A percentile compares a stretch with the other conserved stretches of the same genome.
These are phyloP conservation scores for Agrilus planipennis DNA, from an alignment of 1,140 invertebrate species.

Conservation along the genomic window DNA sequence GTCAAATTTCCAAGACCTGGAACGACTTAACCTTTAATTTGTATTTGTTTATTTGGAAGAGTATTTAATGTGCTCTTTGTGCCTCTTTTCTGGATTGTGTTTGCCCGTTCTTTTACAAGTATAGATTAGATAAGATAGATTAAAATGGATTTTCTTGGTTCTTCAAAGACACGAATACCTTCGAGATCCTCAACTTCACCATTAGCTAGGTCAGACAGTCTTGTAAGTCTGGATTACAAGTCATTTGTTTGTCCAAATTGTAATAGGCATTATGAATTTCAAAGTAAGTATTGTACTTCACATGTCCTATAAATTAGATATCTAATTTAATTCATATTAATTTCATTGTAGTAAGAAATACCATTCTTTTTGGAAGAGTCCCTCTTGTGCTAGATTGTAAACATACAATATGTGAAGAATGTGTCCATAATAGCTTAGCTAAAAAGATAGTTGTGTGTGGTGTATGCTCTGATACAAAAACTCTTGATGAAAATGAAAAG, in stretches of 20 bases:
- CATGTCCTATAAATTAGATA: constrained; percentile 1
- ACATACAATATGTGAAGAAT: constrained; percentile 32
- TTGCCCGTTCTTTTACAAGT: too few relatives aligned
- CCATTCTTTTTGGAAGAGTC: constrained; percentile 10
- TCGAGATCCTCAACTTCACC: too few relatives aligned
- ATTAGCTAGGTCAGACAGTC: too few relatives aligned
- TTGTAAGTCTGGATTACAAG: too few relatives aligned
- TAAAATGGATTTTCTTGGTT: too few relatives aligned
- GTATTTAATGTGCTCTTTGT: too few relatives aligned
- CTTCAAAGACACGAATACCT: too few relatives aligned
- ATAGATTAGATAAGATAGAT: too few relatives aligned
- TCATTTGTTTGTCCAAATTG: constrained; percentile 9
- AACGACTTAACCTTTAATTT: too few relatives aligned
- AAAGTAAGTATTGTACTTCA: constrained; percentile 7
- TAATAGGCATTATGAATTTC: constrained; percentile 10
- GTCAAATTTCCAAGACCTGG: too few relatives aligned
- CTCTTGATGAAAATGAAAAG: not conserved
- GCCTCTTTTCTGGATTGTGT: too few relatives aligned
- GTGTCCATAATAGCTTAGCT: constrained; percentile 13
- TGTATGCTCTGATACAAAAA: constrained; percentile 1
- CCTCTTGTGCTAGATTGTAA: constrained; percentile 35
- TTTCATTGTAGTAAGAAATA: constrained; percentile 17
- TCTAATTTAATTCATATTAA: not conserved
- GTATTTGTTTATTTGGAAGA: too few relatives aligned
- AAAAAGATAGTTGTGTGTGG: constrained; percentile 10